These are phyloP conservation scores for Spea hammondii DNA, from an alignment of 2,797 vertebrate genomes.

Conservation along the genomic window DNA sequence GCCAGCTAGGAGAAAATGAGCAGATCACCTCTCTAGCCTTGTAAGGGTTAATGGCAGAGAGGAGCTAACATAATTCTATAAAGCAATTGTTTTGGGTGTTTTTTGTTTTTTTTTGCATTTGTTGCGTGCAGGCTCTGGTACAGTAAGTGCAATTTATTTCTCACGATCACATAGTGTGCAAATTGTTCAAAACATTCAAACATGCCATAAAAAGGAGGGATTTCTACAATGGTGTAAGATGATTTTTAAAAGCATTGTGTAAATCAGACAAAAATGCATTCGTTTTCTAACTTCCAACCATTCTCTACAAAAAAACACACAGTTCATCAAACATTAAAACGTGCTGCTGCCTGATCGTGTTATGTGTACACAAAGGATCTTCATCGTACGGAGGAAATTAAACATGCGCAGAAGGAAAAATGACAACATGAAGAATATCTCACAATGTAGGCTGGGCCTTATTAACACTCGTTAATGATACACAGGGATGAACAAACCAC, in stretches of 20 bases:
- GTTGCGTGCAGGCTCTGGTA: conserved; percentile 43
- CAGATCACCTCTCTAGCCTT: not conserved
- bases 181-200: conserved; percentile 51
- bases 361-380: conserved; percentile 36
- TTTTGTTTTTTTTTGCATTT: conserved; percentile 5
- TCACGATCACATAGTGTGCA: conserved; percentile 43
- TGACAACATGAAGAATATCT: conserved; percentile 19
- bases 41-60: not conserved
- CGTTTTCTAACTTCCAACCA: not conserved
- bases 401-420: conserved; percentile 40
- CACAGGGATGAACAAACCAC: conserved; percentile 3
- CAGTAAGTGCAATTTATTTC: conserved; percentile 50
- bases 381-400: conserved; percentile 28
- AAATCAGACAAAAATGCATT: conserved; percentile 1
- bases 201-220: conserved; percentile 44
- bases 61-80: conserved; percentile 8
- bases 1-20: not conserved
- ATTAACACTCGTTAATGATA: conserved; percentile 19
- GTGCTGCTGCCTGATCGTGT: conserved; percentile 6
- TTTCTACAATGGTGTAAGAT: conserved; percentile 37
- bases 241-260: conserved; percentile 17
- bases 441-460: not conserved
- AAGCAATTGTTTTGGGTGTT: not conserved
- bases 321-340: conserved; percentile 6
- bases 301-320: not conserved